Evolutionary conservation across 2,888 invertebrate genomes (phyloP), one percentile per base, ranked within the genome.

Genomic region (Parnassius apollo): DNA sequence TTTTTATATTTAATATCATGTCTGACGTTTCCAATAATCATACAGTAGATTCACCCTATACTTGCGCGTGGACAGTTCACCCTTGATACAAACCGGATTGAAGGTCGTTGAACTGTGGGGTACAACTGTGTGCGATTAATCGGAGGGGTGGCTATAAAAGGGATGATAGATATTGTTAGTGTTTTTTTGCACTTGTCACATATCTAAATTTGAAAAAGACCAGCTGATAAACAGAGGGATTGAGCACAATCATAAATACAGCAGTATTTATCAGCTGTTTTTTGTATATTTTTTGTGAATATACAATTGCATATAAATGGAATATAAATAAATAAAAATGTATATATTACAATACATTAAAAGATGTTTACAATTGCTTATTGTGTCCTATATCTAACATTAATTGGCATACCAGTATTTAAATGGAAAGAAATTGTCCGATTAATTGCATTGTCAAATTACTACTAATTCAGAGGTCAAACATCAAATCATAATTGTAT

Each of bases 91-190:
- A 59, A 51, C 52, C 52, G 53, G 59, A 59, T 66, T 67, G 65
- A 59, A 65, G 63, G 61, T 63, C 65, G 44, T 67, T 67, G 67
- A 65, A 65, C 67, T 65, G 13, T 55, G 57, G 67, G 65, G 63
- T 52, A 57, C 57, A 55, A 55, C 62, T 62, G 58, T 50, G 44
- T 25, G 48, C 59, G 59, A 59, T 55, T 51, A 51, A 56, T 52
- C 59, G 56, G 57, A 51, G 63, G 63, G 63, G 45, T 18, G 56
- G 50, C 46, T 45, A 55, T 46, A 50, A 63, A 59, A 55, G 52
- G 48, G 59, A 48, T 51, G 59, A 55, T 55, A 45, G 53, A 63
- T 55, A 59, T 51, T 58, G 49, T 54, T 62, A 25, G 45, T 54
- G 12, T 48, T 58, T 48, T 48, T 55, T 54, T 58, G 45, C 62